Percentiles rank a stretch among this genome's conserved stretches.
These are phyloP conservation scores for Lepisosteus osseus DNA, from an alignment of 2,113 vertebrate species.

Conservation along the genomic window DNA sequence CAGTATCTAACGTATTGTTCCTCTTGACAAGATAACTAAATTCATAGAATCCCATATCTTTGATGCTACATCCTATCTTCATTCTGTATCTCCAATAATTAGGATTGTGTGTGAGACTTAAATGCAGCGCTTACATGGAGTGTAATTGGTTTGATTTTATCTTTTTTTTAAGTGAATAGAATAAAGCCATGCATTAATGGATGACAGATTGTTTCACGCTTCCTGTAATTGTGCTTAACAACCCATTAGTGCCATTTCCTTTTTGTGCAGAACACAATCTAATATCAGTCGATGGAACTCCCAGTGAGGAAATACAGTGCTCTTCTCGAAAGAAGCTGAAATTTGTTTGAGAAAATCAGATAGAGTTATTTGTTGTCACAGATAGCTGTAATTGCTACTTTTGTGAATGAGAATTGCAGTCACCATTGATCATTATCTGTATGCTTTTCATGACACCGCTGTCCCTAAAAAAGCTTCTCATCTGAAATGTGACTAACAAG, in stretches of 20 bases:
- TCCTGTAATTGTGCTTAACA: not conserved
- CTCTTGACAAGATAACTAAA: no score
- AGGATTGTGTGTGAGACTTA: no score
- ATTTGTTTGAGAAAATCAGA: not conserved
- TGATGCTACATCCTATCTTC: no score
- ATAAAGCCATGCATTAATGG: not conserved
- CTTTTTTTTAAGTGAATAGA: not conserved
- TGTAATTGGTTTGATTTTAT: no score
- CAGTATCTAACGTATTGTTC: no score
- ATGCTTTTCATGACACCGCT: no score
- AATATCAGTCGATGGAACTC: not conserved
- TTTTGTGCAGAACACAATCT: slow-evolving; percentile 7
- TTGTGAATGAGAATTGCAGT: not conserved
- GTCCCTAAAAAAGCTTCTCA: no score
- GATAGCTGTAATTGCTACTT: slow-evolving; percentile 6
- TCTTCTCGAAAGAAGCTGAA: not conserved
- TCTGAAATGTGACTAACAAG: no score
- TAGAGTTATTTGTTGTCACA: not conserved
- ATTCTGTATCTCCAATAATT: no score
- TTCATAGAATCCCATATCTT: no score
- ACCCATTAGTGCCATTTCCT: not conserved
- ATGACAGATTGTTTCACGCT: not conserved
- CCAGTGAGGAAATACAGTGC: not conserved
- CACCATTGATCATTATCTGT: not conserved
- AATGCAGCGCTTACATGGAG: no score